Evolutionary conservation across 2,797 vertebrate species (phyloP).

Genomic region (Acipenser oxyrinchus): DNA sequence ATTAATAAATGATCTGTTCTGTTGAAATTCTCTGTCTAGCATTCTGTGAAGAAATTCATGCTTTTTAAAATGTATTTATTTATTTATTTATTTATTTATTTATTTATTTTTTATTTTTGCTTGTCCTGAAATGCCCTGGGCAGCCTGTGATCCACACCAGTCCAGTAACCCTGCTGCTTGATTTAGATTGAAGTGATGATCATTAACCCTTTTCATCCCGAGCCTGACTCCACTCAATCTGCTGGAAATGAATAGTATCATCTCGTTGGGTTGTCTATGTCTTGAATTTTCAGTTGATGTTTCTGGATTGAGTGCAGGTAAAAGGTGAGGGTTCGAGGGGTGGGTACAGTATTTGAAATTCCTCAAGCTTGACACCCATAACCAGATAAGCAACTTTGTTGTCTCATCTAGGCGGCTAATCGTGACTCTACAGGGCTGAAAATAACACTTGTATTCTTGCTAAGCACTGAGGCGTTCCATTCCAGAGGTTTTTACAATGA

Average conservation of each 20-base stretch:
- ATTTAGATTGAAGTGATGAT: conserved; percentile 1
- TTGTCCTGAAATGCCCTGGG: not conserved
- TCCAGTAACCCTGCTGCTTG: not conserved
- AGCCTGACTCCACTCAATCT: not conserved
- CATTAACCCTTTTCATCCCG: not conserved
- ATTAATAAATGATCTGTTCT: no score
- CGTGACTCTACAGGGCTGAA: no score
- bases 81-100: not conserved
- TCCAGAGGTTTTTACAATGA: no score
- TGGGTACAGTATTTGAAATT: no score
- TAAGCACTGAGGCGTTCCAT: no score
- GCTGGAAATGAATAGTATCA: not conserved
- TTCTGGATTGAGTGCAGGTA: not conserved
- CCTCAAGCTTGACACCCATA: no score
- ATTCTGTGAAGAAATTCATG: not conserved
- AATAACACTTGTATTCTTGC: no score
- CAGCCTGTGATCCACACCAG: conserved; percentile 2
- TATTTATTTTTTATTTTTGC: not conserved
- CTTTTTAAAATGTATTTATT: no score
- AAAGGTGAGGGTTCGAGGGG: conserved; percentile 5
- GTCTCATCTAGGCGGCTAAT: no score
- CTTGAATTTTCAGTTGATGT: not conserved
- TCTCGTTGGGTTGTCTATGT: not conserved
- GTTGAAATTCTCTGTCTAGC: not conserved
- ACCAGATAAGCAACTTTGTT: no score